Evolutionary conservation across 2,113 vertebrate genomes (phyloP), one percentile per base, ranked within the genome.

Genomic region (Ictidomys tridecemlineatus): DNA sequence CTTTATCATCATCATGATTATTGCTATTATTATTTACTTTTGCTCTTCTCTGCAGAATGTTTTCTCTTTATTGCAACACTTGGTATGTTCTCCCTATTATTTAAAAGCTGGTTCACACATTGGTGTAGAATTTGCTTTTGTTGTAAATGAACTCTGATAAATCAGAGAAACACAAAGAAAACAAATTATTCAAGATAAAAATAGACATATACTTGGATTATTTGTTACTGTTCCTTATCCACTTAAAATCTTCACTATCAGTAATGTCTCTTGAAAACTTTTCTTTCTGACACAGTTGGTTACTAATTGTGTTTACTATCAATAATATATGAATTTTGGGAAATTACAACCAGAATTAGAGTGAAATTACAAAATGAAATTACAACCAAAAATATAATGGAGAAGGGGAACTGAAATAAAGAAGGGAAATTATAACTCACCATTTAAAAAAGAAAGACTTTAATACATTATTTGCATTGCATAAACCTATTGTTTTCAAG

Each of bases 131-230:
- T 93, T 74, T 95, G 69, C 20, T 56, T 89, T 93, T 79, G 13
- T 89, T 89, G 58, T 70, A 93, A 95, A 93, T 82, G 51, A 91
- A 69, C 61, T 70, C 73, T 76, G 78, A 76, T 83, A 93, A 90
- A 77, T 78, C 84, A 96, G 37, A 85, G 91, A 96, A 98, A 69
- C n/a, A 93, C 12, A 87, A 87, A 92, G 95, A 92, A 95, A 74
- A 92, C 92, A 85, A 95, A 77, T 93, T 89, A 58, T 73, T 32
- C 79, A 94, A 76, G 84, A 17, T 67, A 76, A 72, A 72, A 89
- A 53, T 58, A 77, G 67, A 97, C 5, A 26, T n/a, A 70, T n/a
- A 10, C 58, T 95, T 53, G 89, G n/a, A 69, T 34, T 74, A 51
- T 73, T 56, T 78, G n/a, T 78, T 84, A 32, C 17, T 92, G 48